Base-by-base conservation (phyloP, 2,888 invertebrate genomes). In the Watsonalla binaria region DNA sequence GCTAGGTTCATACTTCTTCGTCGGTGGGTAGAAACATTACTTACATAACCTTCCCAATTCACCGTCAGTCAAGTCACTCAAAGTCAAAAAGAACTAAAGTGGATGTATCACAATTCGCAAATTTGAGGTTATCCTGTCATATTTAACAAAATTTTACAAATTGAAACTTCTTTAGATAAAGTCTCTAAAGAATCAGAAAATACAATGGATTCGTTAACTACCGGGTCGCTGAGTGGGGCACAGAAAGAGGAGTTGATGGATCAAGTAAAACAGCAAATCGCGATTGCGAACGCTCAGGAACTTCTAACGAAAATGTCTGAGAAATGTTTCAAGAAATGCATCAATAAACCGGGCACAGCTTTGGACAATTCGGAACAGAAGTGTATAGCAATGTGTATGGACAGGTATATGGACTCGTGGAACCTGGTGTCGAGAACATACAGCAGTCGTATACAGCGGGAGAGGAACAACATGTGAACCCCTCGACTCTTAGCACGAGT, bases 371-470 rank as follows among this genome's bases (percentile, higher is more conserved):
- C 96, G 0, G 98, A 98, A 92, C 94, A 98, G 94, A 98, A 97
- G 94, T 99, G 98, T 81, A 93, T 99, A 67, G 96, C 97, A 0
- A 98, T 98, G 96, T 99, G 99, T 82, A 98, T 98, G 98, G 99
- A 99, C 84, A 93, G 99, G 74, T 99, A 97, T 92, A 97, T 98
- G 96, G 99, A 99, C 76, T 94, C 98, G 5, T 98, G 97, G 95
- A 97, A 98, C 86, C 90, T 98, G 53, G 97, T 99, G 9, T 97
- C 97, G 9, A 94, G 95, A 84, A 94, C 98, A 0, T 98, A 98
- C 82, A 94, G 95, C 79, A 93, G 92, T 80, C 93, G 98, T 76
- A 92, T 99, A 70, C 96, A 97, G 78, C 92, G 94, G 65, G 98
- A 98, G 87, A 92, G 94, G 65, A 90, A 92, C 76, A 90, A 91